Evolutionary conservation across 2,888 invertebrate species (phyloP), one percentile per base, ranked within the genome.

Genomic region (Gymnocheta viridis): DNA sequence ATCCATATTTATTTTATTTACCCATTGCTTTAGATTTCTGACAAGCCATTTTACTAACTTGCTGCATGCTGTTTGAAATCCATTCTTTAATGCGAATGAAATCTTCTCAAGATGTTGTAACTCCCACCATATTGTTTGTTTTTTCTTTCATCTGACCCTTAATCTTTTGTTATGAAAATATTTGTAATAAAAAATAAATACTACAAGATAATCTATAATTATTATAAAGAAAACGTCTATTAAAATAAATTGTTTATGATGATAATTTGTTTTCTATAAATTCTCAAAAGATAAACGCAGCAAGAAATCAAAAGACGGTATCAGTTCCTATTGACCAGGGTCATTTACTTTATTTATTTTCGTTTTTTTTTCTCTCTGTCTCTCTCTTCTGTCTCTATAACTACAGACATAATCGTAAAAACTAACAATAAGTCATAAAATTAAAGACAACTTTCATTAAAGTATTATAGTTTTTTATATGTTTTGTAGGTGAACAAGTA

Each of bases 391-490:
- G 44, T 54, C 51, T 47, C 58, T 54, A 24, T 17, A 66, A 32
- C 64, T 19, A 22, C 41, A 64, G 44, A 44, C 14, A 38, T 41
- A 56, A 66, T 49, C 64, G 24, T 66, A 67, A 67, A 66, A 76
- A 27, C 35, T 44, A 77, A 67, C 47, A 77, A 67, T 77, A 77
- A 67, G 56, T 77, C 47, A 47, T 67, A 58, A 62, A 60, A 67
- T 35, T 78, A 72, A 72, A 72, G 51, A 83, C 80, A 83, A 76
- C 83, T 83, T 83, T 83, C 83, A 83, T 83, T 83, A 80, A 74
- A 76, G 66, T 44, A 62, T 76, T 51, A 47, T 27, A 10, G 22
- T 22, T 66, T 27, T 66, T 67, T 54, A 69, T 49, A 38, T 12
- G 27, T 54, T 73, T 73, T 62, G 51, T 73, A 62, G 73, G 73